phyloP scores from a whole-genome alignment of 2,888 invertebrate genomes.

The Drosophila paramelanica region DNA sequence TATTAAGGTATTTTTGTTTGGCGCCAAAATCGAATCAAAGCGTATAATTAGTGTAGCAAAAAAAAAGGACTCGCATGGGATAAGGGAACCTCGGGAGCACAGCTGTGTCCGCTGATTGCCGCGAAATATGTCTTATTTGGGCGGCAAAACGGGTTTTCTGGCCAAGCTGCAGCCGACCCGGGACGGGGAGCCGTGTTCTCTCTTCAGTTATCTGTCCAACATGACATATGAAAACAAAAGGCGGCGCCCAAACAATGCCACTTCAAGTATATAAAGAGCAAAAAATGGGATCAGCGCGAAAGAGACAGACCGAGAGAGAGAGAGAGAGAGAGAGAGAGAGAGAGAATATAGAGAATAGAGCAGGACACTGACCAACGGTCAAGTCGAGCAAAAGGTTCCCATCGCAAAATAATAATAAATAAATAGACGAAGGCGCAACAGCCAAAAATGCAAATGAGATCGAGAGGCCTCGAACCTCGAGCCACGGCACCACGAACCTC shows the following conservation, averaged over 20 bases:
- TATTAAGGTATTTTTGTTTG: constrained; percentile 15
- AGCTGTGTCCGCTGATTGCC: constrained; percentile 70
- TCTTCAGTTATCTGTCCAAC: constrained; percentile 53
- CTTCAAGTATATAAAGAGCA: constrained; percentile 15
- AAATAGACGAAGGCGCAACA: constrained; percentile 61
- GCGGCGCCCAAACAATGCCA: constrained; percentile 21
- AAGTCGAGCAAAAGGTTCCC: constrained; percentile 46
- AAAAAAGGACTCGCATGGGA: constrained; percentile 2
- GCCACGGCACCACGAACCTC: neutral
- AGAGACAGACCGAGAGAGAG: too few relatives aligned
- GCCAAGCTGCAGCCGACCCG: too few relatives aligned
- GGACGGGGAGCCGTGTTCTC: too few relatives aligned
- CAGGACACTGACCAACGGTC: constrained; percentile 53
- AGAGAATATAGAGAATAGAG: constrained; percentile 15
- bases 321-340: constrained; percentile 1
- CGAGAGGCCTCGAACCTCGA: neutral
- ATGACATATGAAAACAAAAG: constrained; percentile 76
- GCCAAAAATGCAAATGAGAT: constrained; percentile 67
- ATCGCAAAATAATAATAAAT: constrained; percentile 39
- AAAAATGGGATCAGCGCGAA: constrained; percentile 22
- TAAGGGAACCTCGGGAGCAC: constrained; percentile 10
- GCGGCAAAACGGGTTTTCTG: constrained; percentile 48
- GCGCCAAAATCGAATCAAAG: constrained; percentile 59
- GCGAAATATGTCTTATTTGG: constrained; percentile 70
- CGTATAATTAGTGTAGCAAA: constrained; percentile 49